Percentiles rank a stretch among this genome's conserved stretches.
Evolutionary conservation across 92 coral and sea anemone species (phyloP).

Genomic region (Pocillopora grandis): DNA sequence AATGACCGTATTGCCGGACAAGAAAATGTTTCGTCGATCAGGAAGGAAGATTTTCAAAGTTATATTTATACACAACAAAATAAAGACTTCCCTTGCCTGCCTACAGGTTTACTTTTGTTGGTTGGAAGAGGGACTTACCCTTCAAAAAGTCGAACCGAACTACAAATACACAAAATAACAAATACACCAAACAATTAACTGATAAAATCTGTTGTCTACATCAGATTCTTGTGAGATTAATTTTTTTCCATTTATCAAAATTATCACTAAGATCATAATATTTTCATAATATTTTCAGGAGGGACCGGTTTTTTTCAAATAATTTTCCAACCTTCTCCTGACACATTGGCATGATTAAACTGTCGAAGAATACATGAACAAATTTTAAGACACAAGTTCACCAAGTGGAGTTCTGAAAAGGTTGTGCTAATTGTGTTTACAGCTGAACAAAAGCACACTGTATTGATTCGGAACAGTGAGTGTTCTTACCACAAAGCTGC

Average conservation of each 20-base stretch:
- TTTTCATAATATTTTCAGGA: not conserved
- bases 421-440: no score
- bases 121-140: not conserved
- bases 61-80: not conserved
- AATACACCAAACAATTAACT: not conserved
- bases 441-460: no score
- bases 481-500: no score
- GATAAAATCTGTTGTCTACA: not conserved
- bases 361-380: no score
- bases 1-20: slow-evolving; percentile 4
- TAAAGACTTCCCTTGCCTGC: not conserved
- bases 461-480: no score
- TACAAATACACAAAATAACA: not conserved
- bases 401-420: no score
- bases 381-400: no score
- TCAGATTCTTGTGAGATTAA: not conserved
- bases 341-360: no score
- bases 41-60: not conserved
- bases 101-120: not conserved
- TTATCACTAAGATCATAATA: not conserved
- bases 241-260: no score
- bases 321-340: not conserved
- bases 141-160: not conserved
- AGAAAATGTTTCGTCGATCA: no score
- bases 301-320: not conserved